Base-by-base conservation (phyloP, 2,888 invertebrate genomes). In the Microctonus brassicae region DNA sequence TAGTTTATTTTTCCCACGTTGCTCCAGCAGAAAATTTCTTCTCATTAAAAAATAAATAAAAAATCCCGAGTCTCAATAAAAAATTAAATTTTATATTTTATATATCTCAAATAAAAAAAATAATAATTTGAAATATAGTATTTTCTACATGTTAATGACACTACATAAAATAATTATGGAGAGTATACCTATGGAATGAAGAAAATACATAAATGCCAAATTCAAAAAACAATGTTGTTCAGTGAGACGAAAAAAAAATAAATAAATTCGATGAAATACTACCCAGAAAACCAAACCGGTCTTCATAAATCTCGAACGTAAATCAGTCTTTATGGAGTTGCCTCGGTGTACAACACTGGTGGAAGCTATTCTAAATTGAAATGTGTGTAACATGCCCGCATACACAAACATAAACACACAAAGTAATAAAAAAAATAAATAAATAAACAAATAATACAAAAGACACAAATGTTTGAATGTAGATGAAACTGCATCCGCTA, bases 251-350 rank as follows among this genome's bases (percentile, higher is more conserved):
- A 75, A 76, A 76, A n/a, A n/a, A n/a, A n/a, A n/a, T n/a, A n/a
- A 76, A 75, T 73, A 76, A 73, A 52, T 72, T 76, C 73, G 78
- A 80, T 81, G 82, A 82, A 84, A 83, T 84, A 84, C 79, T 79
- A 79, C 78, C 78, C n/a, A 81, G 81, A 83, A 83, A 84, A 84
- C 81, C 84, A 80, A 85, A 83, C 83, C 47, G 79, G 81, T 84
- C 84, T 84, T 84, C 84, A 84, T 85, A 85, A 85, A 85, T 85
- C 82, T 81, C 76, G 79, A 79, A 79, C 84, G 84, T 85, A 85
- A 85, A 85, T 85, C 85, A 85, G 83, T 81, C 83, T 84, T 84
- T 84, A 84, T 85, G 79, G 84, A 83, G 81, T 81, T 78, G 75
- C 61, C 13, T 55, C 57, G n/a, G 26, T 11, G 36, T 9, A 52